These are phyloP conservation scores for Andrena dorsata DNA, from an alignment of 2,888 invertebrate genomes.

Conservation along the genomic window DNA sequence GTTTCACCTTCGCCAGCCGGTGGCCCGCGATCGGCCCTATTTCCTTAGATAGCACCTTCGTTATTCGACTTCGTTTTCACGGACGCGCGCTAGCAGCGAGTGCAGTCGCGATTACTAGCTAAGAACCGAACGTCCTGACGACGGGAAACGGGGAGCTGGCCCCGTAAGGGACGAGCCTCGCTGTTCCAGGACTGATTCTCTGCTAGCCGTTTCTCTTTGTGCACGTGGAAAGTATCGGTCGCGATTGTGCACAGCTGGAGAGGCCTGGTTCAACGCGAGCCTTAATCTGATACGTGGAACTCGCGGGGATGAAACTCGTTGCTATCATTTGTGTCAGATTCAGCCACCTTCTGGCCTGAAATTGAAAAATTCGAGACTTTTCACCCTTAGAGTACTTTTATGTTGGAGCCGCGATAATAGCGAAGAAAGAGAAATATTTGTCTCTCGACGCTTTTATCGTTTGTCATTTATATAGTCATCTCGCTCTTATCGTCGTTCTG, in stretches of 20 bases:
- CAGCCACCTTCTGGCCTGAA: not conserved
- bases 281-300: not conserved
- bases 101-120: constrained; percentile 63
- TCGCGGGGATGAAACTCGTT: constrained; percentile 26
- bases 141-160: constrained; percentile 49
- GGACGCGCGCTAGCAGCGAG: constrained; percentile 65
- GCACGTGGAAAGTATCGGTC: not conserved
- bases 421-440: too few species aligned
- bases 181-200: not conserved
- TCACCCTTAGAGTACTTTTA: too few species aligned
- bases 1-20: constrained; percentile 19
- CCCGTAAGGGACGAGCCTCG: constrained; percentile 39
- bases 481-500: too few species aligned
- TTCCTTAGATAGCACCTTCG: constrained; percentile 81
- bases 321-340: not conserved
- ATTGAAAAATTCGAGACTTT: too few species aligned
- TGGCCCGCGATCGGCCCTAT: constrained; percentile 75
- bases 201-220: not conserved
- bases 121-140: constrained; percentile 58
- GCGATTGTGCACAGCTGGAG: constrained; percentile 9
- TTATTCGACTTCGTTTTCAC: constrained; percentile 77
- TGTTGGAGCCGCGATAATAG: too few species aligned
- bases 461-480: too few species aligned
- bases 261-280: not conserved
- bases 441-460: too few species aligned